A percentile compares a stretch with the other conserved stretches of the same genome.
phyloP scores from a whole-genome alignment of 2,888 invertebrate genomes.

The Magallana nippona region DNA sequence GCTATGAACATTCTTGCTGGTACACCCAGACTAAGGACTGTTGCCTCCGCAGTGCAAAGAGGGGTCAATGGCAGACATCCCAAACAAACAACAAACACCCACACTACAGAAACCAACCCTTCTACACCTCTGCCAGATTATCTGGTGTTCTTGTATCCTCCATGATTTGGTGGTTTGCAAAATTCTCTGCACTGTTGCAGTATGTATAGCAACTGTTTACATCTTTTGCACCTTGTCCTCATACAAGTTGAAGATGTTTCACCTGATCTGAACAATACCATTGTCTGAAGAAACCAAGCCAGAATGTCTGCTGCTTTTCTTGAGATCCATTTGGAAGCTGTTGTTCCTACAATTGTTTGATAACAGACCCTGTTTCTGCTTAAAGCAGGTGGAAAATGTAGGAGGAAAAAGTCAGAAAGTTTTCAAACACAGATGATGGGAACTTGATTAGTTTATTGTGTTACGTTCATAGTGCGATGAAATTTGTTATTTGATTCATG shows the following conservation, averaged over 20 bases:
- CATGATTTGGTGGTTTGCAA: no score
- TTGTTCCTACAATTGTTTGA: background rate
- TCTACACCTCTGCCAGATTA: no score
- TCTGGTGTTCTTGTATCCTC: no score
- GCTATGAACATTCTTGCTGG: background rate
- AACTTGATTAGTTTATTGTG: background rate
- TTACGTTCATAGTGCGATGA: no score
- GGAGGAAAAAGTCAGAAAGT: conserved; percentile 1
- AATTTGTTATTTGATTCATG: no score
- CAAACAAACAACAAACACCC: background rate
- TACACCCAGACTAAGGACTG: no score
- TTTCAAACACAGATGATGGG: background rate
- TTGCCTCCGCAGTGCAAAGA: background rate
- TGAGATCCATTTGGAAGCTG: background rate
- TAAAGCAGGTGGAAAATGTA: conserved; percentile 17
- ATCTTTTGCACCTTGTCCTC: background rate
- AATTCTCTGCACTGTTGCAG: no score
- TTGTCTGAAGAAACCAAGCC: no score
- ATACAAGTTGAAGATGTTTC: no score
- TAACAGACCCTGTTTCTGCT: background rate
- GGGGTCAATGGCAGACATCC: background rate
- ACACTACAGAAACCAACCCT: no score
- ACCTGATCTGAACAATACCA: no score
- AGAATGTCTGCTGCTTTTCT: background rate
- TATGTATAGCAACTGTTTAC: background rate